phyloP scores from a whole-genome alignment of 2,888 invertebrate genomes.

The Campoletis raptor region DNA sequence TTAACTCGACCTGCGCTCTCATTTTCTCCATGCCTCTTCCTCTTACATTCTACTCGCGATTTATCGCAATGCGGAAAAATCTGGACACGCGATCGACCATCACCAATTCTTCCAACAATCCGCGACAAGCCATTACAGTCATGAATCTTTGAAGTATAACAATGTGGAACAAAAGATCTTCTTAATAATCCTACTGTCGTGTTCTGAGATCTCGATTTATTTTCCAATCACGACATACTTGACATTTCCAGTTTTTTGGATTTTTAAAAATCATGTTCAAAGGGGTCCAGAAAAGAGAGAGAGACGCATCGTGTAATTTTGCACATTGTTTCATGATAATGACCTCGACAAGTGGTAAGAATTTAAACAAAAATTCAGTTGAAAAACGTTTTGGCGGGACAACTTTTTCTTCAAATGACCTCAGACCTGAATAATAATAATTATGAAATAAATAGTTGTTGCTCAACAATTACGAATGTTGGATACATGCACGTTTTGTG shows the following conservation, averaged over 20 bases:
- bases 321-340: no score
- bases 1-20: constrained; percentile 54
- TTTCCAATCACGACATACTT: not conserved
- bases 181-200: not conserved
- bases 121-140: not conserved
- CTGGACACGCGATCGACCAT: constrained; percentile 44
- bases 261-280: not conserved
- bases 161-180: not conserved
- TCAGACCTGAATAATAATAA: not conserved
- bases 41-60: not conserved
- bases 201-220: not conserved
- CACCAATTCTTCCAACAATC: not conserved
- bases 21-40: constrained; percentile 19
- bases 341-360: no score
- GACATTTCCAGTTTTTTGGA: not conserved
- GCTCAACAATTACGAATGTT: constrained; percentile 29
- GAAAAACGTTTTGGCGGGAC: no score
- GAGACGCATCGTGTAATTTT: no score
- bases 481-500: constrained; percentile 14
- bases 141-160: not conserved
- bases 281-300: not conserved
- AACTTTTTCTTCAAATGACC: not conserved
- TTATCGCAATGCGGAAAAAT: constrained; percentile 36
- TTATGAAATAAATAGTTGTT: constrained; percentile 15
- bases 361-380: no score